These are phyloP conservation scores for Turnix velox DNA, from an alignment of 2,113 vertebrate genomes.

Conservation along the genomic window DNA sequence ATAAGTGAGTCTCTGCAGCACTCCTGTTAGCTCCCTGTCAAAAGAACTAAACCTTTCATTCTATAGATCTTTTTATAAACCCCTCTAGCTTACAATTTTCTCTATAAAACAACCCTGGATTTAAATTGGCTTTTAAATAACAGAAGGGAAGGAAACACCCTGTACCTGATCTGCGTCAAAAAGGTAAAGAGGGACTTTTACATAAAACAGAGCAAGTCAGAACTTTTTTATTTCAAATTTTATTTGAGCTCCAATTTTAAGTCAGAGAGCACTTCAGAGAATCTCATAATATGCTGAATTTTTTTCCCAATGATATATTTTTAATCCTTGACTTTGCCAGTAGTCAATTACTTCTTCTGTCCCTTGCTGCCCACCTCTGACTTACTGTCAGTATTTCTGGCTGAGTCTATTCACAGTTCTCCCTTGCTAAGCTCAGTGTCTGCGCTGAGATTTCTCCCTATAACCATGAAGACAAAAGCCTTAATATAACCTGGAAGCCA, in stretches of 20 bases:
- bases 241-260: slow-evolving; percentile 9
- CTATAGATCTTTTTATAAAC: slow-evolving; percentile 32
- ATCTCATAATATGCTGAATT: neutral
- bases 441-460: neutral
- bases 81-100: neutral
- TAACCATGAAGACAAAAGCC: neutral
- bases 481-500: slow-evolving; percentile 25
- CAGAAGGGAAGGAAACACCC: slow-evolving; percentile 36
- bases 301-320: neutral
- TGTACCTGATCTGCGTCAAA: neutral
- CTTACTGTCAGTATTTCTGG: slow-evolving; percentile 52
- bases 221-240: slow-evolving; percentile 28
- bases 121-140: slow-evolving; percentile 36
- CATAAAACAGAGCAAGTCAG: slow-evolving; percentile 11
- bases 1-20: neutral
- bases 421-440: neutral
- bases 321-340: neutral
- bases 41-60: slow-evolving; percentile 19
- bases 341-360: neutral
- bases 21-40: neutral
- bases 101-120: slow-evolving; percentile 17
- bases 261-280: neutral
- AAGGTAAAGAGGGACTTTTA: slow-evolving; percentile 10
- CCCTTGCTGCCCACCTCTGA: slow-evolving; percentile 24
- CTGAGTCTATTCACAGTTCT: slow-evolving; percentile 27